Evolutionary conservation across 2,113 vertebrate species (phyloP).

Genomic region (Mugil cephalus): DNA sequence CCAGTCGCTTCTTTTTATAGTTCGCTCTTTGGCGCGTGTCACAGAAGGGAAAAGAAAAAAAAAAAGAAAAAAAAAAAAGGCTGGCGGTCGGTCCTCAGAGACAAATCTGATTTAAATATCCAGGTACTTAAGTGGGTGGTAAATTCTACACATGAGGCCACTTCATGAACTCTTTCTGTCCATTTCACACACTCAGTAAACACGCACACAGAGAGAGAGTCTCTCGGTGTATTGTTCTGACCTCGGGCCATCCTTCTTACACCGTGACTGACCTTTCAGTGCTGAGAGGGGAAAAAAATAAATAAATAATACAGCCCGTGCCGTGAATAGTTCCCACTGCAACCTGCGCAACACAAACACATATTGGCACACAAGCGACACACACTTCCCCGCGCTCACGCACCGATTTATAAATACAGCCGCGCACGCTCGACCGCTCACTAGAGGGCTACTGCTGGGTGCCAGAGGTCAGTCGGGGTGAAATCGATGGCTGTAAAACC

Average conservation of each 20-base stretch:
- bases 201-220: constrained; percentile 16
- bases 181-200: background rate
- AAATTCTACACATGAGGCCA: constrained; percentile 19
- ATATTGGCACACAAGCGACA: constrained; percentile 46
- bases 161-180: background rate
- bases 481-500: constrained; percentile 81
- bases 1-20: constrained; percentile 1
- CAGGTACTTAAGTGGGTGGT: background rate
- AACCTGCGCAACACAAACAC: constrained; percentile 34
- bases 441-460: constrained; percentile 78
- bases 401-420: constrained; percentile 42
- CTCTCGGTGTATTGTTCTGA: constrained; percentile 84
- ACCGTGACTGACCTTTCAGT: constrained; percentile 85
- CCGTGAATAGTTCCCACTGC: constrained; percentile 49
- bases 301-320: constrained; percentile 40
- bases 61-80: constrained; percentile 10
- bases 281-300: constrained; percentile 76
- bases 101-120: constrained; percentile 8
- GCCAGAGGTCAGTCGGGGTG: constrained; percentile 78
- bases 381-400: constrained; percentile 13
- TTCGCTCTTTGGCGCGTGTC: background rate
- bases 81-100: background rate
- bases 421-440: constrained; percentile 44
- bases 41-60: background rate
- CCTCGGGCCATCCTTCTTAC: constrained; percentile 84